Conservation (phyloP, 2,113 vertebrate species). For the Sardina pilchardus region DNA sequence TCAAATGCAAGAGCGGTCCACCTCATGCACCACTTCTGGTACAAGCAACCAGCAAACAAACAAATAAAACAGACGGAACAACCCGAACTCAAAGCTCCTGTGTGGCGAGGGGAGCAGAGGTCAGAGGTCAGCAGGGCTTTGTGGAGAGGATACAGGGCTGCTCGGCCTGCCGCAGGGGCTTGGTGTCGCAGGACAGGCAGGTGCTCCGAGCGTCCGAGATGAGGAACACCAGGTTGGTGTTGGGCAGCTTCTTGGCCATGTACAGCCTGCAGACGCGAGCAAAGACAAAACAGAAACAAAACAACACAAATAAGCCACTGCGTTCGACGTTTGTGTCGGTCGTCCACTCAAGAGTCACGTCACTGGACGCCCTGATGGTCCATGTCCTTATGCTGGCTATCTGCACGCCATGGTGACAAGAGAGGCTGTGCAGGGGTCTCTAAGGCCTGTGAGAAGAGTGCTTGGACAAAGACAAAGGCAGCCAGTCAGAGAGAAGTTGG, state of each 20-base stretch:
- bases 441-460: background rate
- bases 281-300: background rate
- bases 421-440: too few relatives aligned
- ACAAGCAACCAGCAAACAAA: background rate
- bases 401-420: too few relatives aligned
- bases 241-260: constrained; percentile 90
- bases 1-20: background rate
- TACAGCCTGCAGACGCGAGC: constrained; percentile 76
- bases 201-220: constrained; percentile 91
- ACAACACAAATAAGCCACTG: background rate
- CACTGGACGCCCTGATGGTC: too few relatives aligned
- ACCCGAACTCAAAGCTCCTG: too few relatives aligned
- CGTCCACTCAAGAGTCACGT: too few relatives aligned
- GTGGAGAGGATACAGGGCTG: constrained; percentile 92
- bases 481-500: too few relatives aligned
- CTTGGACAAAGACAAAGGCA: background rate
- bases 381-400: background rate
- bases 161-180: constrained; percentile 89
- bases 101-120: too few relatives aligned
- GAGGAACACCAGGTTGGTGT: constrained; percentile 94
- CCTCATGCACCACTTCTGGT: background rate
- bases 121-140: background rate
- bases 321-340: background rate
- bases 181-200: constrained; percentile 88
- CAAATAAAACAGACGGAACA: background rate